Conservation (phyloP, 1,140 invertebrate species). For the Atopsyche davidsoni region DNA sequence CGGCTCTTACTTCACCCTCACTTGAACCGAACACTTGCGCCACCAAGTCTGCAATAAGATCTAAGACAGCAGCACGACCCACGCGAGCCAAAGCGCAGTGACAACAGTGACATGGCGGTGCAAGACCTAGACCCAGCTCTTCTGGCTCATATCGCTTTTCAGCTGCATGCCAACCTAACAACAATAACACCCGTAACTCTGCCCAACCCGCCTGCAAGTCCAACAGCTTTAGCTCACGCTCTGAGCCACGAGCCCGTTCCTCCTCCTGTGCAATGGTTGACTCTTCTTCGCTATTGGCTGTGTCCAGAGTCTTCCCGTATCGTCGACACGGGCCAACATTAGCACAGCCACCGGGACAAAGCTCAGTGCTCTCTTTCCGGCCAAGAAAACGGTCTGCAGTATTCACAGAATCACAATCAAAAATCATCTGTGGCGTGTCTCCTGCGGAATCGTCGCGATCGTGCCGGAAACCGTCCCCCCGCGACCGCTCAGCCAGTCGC, state of each 20-base stretch:
- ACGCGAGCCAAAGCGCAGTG: constrained; percentile 2
- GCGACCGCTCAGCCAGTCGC: too few relatives aligned
- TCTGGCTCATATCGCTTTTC: background rate
- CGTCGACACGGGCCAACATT: constrained; percentile 10
- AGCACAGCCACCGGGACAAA: constrained; percentile 23
- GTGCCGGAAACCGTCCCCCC: too few relatives aligned
- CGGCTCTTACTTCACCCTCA: too few relatives aligned
- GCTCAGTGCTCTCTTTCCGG: background rate
- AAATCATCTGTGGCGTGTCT: constrained; percentile 20
- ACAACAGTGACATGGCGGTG: constrained; percentile 11
- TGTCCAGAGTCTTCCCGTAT: background rate
- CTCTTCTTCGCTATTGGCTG: too few relatives aligned
- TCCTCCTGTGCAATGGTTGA: too few relatives aligned
- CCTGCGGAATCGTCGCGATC: too few relatives aligned
- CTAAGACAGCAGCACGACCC: too few relatives aligned
- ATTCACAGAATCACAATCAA: constrained; percentile 26
- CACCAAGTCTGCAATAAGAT: too few relatives aligned
- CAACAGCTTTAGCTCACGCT: too few relatives aligned
- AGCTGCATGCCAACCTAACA: background rate
- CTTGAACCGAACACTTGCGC: too few relatives aligned
- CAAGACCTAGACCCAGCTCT: background rate
- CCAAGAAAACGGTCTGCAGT: constrained; percentile 11
- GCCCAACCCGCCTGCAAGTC: constrained; percentile 11
- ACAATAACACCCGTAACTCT: constrained; percentile 11
- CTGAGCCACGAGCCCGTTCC: too few relatives aligned